Evolutionary conservation across 2,888 invertebrate species (phyloP), one percentile per base, ranked within the genome.

Genomic region (Philereme transversata): DNA sequence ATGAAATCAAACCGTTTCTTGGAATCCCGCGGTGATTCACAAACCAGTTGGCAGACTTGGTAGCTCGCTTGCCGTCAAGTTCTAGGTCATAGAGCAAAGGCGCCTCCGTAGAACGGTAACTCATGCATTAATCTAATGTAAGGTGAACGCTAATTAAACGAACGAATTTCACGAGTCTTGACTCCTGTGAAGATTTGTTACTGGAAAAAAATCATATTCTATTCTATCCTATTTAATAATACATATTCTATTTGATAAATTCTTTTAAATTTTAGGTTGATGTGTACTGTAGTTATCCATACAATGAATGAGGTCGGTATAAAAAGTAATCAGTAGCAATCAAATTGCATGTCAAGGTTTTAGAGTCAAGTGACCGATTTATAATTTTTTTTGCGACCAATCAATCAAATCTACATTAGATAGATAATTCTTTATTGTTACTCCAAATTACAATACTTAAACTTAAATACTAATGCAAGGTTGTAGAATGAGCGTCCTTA

Each of bases 11-110:
- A 75, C 67, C 51, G 78, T 73, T 90, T 88, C 88, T 86, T 62
- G 77, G 90, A 86, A 90, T 72, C 50, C 51, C 46, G 49, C 48
- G 34, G 40, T 71, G 73, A 71, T 60, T 71, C 71, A 71, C 80
- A 67, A 76, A 74, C 78, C 75, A 73, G 81, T 79, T 70, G 72
- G 55, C 57, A 44, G 52, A 72, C 80, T 78, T 71, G 72, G 44
- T 62, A 65, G 72, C 78, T 77, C 66, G 76, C 69, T 75, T 58
- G 68, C 80, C 79, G 76, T 59, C 84, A 87, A 89, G 88, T 88
- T 89, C 88, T 90, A 88, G 90, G 90, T 84, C 88, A 85, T 79
- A 85, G 83, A 82, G 76, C 83, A 81, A 77, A 76, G 81, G 5
- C 73, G 59, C 65, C 50, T 40, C 35, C 8, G 10, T 7, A 70